Evolutionary conservation across 2,797 vertebrate genomes (phyloP).

Genomic region (Hoplostethus mediterraneus): DNA sequence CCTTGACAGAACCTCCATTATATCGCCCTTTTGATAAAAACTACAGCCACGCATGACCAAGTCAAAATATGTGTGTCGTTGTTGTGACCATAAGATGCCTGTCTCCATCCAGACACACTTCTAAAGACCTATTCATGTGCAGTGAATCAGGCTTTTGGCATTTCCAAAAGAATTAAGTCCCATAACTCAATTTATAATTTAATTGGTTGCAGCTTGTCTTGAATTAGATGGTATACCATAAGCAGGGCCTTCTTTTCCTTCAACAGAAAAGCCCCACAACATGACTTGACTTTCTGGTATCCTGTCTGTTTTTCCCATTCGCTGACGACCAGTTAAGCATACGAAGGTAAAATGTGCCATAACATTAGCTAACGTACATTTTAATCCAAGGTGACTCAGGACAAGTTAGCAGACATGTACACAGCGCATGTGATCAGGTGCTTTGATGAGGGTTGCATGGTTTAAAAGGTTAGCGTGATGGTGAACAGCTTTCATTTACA

Average conservation of each 20-base stretch:
- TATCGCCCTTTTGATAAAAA: neutral
- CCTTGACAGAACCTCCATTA: neutral
- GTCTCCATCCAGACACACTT: conserved; percentile 35
- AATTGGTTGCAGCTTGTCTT: conserved; percentile 79
- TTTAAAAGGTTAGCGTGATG: conserved; percentile 21
- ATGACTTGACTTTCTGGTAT: conserved; percentile 15
- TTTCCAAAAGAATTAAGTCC: conserved; percentile 71
- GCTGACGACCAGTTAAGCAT: conserved; percentile 7
- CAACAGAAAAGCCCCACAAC: conserved; percentile 32
- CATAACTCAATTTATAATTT: conserved; percentile 79
- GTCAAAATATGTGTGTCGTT: conserved; percentile 23
- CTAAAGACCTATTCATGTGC: conserved; percentile 69
- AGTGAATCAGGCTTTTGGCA: conserved; percentile 69
- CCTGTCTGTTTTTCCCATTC: conserved; percentile 14
- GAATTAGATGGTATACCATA: conserved; percentile 64
- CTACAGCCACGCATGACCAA: neutral
- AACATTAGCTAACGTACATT: conserved; percentile 1
- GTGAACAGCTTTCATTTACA: conserved; percentile 25
- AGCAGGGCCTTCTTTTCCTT: conserved; percentile 30
- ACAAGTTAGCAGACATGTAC: conserved; percentile 7
- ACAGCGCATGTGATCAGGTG: conserved; percentile 20
- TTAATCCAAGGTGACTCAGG: conserved; percentile 34
- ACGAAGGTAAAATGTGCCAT: conserved; percentile 17
- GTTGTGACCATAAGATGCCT: conserved; percentile 18
- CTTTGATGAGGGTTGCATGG: neutral